phyloP scores from a whole-genome alignment of 2,888 invertebrate species.

The Lochmaea crataegi region DNA sequence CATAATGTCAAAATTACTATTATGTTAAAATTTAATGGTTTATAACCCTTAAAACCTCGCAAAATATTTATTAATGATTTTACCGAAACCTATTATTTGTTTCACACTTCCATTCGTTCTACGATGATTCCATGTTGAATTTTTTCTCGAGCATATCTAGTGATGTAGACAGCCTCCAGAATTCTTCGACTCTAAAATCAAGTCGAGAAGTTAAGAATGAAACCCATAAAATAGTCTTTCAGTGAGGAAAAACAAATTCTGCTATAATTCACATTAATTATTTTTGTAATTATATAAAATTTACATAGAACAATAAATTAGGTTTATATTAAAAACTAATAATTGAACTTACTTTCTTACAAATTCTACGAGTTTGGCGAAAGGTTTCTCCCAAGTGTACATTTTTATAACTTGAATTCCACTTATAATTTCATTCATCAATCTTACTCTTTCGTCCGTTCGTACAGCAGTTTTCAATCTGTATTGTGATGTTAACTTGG shows the following conservation, averaged over 20 bases:
- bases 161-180: conserved; percentile 4
- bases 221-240: too few species aligned
- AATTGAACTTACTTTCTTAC: conserved; percentile 44
- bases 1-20: too few species aligned
- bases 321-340: background rate
- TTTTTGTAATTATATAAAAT: too few species aligned
- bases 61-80: background rate
- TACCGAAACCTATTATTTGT: background rate
- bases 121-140: background rate
- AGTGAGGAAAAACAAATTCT: too few species aligned
- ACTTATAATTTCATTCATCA: conserved; percentile 77
- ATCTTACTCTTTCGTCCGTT: conserved; percentile 74
- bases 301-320: too few species aligned
- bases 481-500: conserved; percentile 56
- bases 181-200: conserved; percentile 4
- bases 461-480: conserved; percentile 68
- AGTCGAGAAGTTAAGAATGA: background rate
- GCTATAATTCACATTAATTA: too few species aligned
- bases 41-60: background rate
- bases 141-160: background rate
- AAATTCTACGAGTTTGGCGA: conserved; percentile 50
- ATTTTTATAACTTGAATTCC: conserved; percentile 65
- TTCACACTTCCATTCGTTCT: conserved; percentile 4
- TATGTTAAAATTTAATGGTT: too few species aligned
- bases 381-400: conserved; percentile 56